phyloP scores from a whole-genome alignment of 2,113 vertebrate species.

The Natator depressus region DNA sequence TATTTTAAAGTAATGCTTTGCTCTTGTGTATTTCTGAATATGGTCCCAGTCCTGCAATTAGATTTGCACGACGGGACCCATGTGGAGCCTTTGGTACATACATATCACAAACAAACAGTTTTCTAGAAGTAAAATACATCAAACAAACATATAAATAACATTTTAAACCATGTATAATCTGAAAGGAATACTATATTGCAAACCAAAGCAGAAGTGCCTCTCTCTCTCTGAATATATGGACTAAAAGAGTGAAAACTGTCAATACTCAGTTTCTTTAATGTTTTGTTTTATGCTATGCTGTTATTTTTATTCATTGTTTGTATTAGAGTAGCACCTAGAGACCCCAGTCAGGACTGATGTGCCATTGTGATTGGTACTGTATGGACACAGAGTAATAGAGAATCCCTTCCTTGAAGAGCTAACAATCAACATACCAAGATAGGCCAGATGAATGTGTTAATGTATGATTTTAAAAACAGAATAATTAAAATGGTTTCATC shows the following conservation, averaged over 20 bases:
- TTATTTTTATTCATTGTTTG: not conserved
- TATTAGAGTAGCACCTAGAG: not conserved
- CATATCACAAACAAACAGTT: not conserved
- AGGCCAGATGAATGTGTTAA: not conserved
- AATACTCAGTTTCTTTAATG: not conserved
- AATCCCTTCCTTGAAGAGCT: not conserved
- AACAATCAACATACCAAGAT: not conserved
- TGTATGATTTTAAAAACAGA: not conserved
- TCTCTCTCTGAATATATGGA: not conserved
- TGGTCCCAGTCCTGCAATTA: not conserved
- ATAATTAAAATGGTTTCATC: not conserved
- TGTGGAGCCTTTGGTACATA: fast-evolving
- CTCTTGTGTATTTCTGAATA: not conserved
- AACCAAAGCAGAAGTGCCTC: not conserved
- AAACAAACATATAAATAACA: fast-evolving
- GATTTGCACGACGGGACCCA: not conserved
- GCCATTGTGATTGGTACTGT: not conserved
- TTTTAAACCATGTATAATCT: not conserved
- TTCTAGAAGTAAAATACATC: not conserved
- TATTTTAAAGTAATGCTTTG: not conserved
- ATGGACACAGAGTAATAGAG: not conserved
- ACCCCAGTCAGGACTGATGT: too few species aligned
- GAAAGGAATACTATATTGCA: not conserved
- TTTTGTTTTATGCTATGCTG: not conserved
- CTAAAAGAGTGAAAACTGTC: not conserved